Evolutionary conservation across 2,113 vertebrate genomes (phyloP).

Genomic region (Chaenogobius annularis): DNA sequence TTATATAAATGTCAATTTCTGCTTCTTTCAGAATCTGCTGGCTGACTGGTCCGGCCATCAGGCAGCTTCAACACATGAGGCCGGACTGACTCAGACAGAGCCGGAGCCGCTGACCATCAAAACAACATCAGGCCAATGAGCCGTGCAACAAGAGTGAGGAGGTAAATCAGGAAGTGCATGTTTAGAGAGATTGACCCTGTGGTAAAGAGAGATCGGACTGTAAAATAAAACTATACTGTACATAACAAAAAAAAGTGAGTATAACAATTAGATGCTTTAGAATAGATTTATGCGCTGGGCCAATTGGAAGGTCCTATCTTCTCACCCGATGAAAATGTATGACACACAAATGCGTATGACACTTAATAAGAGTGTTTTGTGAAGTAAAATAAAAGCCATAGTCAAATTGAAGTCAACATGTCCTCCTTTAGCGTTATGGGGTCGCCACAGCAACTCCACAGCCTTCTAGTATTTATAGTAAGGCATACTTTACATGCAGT

Average conservation of each 20-base stretch:
- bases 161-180: constrained; percentile 17
- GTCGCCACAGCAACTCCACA: too few species aligned
- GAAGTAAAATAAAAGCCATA: too few species aligned
- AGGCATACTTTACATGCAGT: too few species aligned
- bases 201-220: not conserved
- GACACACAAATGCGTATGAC: too few species aligned
- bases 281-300: constrained; percentile 48
- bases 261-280: not conserved
- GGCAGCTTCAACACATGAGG: constrained; percentile 68
- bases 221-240: constrained; percentile 1
- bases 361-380: too few species aligned
- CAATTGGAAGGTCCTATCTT: constrained; percentile 66
- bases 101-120: constrained; percentile 98
- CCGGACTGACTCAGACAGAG: constrained; percentile 81
- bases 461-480: too few species aligned
- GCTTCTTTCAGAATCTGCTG: constrained; percentile 68
- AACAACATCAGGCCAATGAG: constrained; percentile 99
- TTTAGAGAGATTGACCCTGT: not conserved
- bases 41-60: constrained; percentile 71
- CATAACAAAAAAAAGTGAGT: not conserved
- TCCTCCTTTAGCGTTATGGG: too few species aligned
- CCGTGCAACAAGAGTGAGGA: constrained; percentile 65
- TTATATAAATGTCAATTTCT: not conserved
- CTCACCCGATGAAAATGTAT: too few species aligned
- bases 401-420: too few species aligned